Conservation (phyloP, 2,888 invertebrate species). For the Eupelmus urozonus region DNA sequence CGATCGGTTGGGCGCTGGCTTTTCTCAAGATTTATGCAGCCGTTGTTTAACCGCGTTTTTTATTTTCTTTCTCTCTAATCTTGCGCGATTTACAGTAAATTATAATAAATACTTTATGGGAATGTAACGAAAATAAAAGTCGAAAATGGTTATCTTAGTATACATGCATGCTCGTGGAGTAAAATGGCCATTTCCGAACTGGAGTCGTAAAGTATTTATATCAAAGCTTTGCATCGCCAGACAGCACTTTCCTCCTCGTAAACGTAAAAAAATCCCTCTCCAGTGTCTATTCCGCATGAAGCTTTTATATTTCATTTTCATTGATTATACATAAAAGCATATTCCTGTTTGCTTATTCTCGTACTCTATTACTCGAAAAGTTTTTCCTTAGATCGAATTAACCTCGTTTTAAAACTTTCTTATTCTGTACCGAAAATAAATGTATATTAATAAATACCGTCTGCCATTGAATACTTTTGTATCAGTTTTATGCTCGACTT, state of each 20-base stretch:
- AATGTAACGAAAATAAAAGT: too few relatives aligned
- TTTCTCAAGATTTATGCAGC: too few relatives aligned
- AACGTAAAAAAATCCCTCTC: conserved; percentile 27
- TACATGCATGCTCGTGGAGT: conserved; percentile 15
- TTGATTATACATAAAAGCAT: conserved; percentile 27
- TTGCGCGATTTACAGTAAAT: too few relatives aligned
- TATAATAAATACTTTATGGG: too few relatives aligned
- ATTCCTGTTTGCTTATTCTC: conserved; percentile 8
- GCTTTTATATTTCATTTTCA: conserved; percentile 38
- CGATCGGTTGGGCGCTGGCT: too few relatives aligned
- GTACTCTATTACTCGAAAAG: conserved; percentile 4
- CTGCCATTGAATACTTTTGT: too few relatives aligned
- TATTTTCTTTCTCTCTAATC: too few relatives aligned
- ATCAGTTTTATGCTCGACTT: too few relatives aligned
- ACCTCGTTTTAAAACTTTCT: conserved; percentile 1
- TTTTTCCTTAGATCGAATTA: conserved; percentile 14
- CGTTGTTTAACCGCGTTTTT: too few relatives aligned
- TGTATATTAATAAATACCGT: conserved; percentile 7
- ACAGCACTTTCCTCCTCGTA: conserved; percentile 32
- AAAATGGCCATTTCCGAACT: conserved; percentile 24
- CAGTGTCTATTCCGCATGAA: conserved; percentile 25
- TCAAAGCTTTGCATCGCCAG: conserved; percentile 39
- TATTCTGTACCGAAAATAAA: neutral
- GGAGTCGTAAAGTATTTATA: conserved; percentile 43
- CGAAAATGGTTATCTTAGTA: neutral